Percentiles rank a stretch among this genome's conserved stretches.
Conservation (phyloP, 2,797 vertebrate species). For the Argyrosomus regius region DNA sequence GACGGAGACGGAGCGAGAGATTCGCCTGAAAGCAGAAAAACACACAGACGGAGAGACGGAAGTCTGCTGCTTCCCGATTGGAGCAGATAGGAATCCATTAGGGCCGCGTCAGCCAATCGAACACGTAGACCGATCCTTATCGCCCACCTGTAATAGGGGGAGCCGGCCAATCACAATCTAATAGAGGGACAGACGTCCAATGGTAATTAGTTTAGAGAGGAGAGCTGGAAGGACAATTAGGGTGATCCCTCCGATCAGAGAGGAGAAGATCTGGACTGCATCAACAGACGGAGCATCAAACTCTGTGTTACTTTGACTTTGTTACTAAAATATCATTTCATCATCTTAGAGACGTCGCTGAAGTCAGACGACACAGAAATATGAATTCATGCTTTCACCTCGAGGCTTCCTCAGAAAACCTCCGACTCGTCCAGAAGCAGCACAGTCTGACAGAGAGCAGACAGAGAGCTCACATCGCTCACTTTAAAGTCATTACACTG, state of each 20-base stretch:
- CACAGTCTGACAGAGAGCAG: no score
- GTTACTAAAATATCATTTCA: no score
- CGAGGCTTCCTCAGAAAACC: no score
- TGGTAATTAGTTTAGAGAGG: conserved; percentile 71
- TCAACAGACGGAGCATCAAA: neutral
- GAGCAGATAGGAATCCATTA: conserved; percentile 69
- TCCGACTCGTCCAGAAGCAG: no score
- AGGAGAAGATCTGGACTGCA: neutral
- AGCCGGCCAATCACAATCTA: conserved; percentile 72
- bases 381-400: no score
- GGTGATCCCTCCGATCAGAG: conserved; percentile 16
- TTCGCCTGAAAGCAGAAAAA: conserved; percentile 8
- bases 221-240: conserved; percentile 62
- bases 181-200: conserved; percentile 66
- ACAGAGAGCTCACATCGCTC: no score
- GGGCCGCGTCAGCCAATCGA: conserved; percentile 67
- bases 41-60: neutral
- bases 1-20: no score
- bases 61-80: conserved; percentile 39
- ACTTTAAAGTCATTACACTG: no score
- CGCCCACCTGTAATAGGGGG: conserved; percentile 46
- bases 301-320: neutral
- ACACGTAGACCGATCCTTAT: conserved; percentile 55
- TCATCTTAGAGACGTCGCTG: no score
- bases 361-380: no score